These are phyloP conservation scores for Sylvilagus floridanus DNA, from an alignment of 2,797 vertebrate genomes.

Conservation along the genomic window DNA sequence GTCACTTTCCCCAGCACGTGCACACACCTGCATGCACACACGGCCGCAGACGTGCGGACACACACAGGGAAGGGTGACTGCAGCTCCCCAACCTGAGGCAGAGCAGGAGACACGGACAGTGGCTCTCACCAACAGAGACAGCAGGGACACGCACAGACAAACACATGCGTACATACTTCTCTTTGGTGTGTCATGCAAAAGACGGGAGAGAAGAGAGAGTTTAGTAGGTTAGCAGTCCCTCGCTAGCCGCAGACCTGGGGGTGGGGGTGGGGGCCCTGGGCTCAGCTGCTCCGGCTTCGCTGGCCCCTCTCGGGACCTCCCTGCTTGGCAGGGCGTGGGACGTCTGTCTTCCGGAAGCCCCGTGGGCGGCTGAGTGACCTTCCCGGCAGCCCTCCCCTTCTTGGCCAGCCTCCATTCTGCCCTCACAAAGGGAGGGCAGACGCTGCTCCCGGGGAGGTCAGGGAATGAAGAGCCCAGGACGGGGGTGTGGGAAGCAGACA, in stretches of 20 bases:
- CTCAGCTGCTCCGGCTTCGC: not conserved
- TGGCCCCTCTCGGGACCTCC: not conserved
- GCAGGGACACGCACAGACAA: conserved; percentile 5
- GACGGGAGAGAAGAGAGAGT: conserved; percentile 13
- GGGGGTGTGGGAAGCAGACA: not conserved
- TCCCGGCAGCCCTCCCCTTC: not conserved
- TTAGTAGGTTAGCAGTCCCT: conserved; percentile 43
- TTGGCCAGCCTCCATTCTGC: not conserved
- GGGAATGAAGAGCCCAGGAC: not conserved
- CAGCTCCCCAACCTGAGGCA: conserved; percentile 32
- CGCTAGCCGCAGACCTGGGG: not conserved
- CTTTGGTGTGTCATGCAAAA: conserved; percentile 68
- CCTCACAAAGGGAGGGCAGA: not conserved
- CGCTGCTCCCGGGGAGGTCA: not conserved
- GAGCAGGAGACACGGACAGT: not conserved
- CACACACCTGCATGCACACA: conserved; percentile 51
- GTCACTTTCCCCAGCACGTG: not conserved
- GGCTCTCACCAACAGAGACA: conserved; percentile 44
- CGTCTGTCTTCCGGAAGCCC: not conserved
- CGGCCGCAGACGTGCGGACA: not conserved
- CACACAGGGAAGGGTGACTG: not conserved
- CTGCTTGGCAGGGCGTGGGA: not conserved
- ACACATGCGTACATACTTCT: conserved; percentile 48
- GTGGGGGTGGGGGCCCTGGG: not conserved
- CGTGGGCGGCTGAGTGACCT: not conserved